Conservation (phyloP, 2,113 vertebrate species). For the Gila orcuttii region DNA sequence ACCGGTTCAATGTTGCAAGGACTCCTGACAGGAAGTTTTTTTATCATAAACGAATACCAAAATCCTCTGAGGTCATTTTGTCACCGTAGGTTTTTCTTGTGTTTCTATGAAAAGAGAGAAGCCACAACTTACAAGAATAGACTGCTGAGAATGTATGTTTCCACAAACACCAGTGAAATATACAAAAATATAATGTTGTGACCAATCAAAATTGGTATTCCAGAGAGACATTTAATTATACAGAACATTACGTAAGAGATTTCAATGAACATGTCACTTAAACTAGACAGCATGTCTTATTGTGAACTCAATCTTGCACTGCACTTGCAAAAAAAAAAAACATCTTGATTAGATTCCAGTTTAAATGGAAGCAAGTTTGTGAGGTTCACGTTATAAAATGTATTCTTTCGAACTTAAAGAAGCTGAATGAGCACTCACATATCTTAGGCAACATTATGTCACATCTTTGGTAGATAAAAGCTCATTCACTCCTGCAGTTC, state of each 20-base stretch:
- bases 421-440: background rate
- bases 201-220: background rate
- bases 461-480: constrained; percentile 55
- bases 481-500: constrained; percentile 58
- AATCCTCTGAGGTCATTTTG: no score
- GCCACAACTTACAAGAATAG: no score
- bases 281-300: background rate
- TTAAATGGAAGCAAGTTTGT: background rate
- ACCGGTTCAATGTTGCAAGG: no score
- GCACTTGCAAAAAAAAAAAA: no score
- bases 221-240: background rate
- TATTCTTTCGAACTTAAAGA: background rate
- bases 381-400: background rate
- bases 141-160: background rate
- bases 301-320: no score
- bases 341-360: background rate
- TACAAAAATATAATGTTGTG: background rate
- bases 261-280: background rate
- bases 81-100: no score
- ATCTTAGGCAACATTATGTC: constrained; percentile 27
- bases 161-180: background rate
- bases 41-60: no score
- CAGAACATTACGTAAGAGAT: background rate
- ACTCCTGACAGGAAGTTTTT: no score
- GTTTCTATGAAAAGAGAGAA: no score